Evolutionary conservation across 2,797 vertebrate species (phyloP).

Genomic region (Thunnus albacares): DNA sequence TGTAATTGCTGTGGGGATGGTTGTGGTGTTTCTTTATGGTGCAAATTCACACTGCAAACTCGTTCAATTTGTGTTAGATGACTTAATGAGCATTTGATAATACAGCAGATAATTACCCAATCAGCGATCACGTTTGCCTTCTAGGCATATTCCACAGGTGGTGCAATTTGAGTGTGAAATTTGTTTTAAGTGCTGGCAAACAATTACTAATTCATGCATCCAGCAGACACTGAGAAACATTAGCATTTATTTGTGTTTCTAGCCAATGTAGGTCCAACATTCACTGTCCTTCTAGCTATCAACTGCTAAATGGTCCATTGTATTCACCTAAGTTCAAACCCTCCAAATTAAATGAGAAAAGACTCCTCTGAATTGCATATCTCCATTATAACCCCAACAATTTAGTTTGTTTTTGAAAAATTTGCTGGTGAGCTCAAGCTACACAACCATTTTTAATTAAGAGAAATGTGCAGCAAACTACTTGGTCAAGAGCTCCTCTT

Average conservation of each 20-base stretch:
- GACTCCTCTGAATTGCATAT: background rate
- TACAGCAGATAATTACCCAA: background rate
- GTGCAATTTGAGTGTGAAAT: background rate
- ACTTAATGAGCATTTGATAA: background rate
- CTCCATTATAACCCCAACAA: background rate
- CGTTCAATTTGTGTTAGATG: background rate
- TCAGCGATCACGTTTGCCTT: background rate
- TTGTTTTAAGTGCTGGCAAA: background rate
- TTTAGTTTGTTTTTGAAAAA: background rate
- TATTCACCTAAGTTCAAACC: background rate
- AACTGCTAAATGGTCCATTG: background rate
- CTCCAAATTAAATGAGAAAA: background rate
- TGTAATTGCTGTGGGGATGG: background rate
- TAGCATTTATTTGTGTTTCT: background rate
- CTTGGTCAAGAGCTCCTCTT: background rate
- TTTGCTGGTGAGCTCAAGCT: too few relatives aligned
- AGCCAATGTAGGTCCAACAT: background rate
- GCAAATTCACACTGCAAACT: background rate
- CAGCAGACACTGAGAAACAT: background rate
- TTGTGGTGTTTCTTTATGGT: background rate
- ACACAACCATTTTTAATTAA: too few relatives aligned
- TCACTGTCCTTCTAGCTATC: background rate
- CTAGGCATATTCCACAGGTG: background rate
- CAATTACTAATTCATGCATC: too few relatives aligned
- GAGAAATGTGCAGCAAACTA: too few relatives aligned